These are phyloP conservation scores for Entelurus aequoreus DNA, from an alignment of 2,113 vertebrate species.

Conservation along the genomic window DNA sequence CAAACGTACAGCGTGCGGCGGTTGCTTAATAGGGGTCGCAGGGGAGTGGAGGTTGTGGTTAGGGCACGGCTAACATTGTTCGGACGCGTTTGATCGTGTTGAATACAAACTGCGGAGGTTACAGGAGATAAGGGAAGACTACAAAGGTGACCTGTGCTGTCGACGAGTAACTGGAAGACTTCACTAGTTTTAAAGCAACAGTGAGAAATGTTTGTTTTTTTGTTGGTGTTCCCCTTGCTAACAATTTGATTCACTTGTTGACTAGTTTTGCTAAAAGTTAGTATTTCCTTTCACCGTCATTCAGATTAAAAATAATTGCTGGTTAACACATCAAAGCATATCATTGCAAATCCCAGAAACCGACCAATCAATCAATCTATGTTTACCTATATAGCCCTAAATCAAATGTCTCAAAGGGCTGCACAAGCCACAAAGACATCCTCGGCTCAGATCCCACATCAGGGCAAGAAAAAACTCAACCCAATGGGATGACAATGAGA, in stretches of 20 bases:
- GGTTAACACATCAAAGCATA: too few species aligned
- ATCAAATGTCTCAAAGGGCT: too few species aligned
- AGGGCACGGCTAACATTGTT: slow-evolving; percentile 49
- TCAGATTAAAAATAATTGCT: too few species aligned
- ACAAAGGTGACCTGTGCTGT: slow-evolving; percentile 37
- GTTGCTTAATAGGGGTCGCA: slow-evolving; percentile 50
- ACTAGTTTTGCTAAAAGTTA: not conserved
- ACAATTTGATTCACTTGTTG: not conserved
- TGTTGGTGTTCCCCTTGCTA: not conserved
- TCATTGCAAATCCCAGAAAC: too few species aligned
- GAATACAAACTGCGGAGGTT: slow-evolving; percentile 30
- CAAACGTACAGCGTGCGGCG: slow-evolving; percentile 45
- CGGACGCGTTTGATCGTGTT: slow-evolving; percentile 48
- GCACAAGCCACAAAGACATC: too few species aligned
- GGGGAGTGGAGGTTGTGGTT: slow-evolving; percentile 44
- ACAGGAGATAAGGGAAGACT: slow-evolving; percentile 36
- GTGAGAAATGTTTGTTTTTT: not conserved
- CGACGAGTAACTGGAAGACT: slow-evolving; percentile 19
- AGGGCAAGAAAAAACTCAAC: too few species aligned
- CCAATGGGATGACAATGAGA: too few species aligned
- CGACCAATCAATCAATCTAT: too few species aligned
- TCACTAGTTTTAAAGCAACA: not conserved
- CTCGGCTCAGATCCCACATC: too few species aligned
- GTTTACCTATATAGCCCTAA: too few species aligned
- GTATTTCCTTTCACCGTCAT: not conserved